Evolutionary conservation across 2,113 vertebrate species (phyloP).

Genomic region (Prunella himalayana): DNA sequence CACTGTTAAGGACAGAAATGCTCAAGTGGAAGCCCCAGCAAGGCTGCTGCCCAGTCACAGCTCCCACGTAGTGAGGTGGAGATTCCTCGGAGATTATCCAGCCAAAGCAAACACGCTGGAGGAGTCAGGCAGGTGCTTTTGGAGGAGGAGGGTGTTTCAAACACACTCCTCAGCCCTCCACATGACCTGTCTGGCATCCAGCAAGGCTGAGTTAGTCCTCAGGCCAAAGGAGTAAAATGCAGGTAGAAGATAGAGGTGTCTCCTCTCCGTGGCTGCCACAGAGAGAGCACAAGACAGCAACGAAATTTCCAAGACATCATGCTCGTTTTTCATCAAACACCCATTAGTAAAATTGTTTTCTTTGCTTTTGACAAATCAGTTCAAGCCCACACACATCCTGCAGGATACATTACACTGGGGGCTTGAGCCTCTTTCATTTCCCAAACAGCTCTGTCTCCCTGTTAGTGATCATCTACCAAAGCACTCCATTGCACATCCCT

Average conservation of each 20-base stretch:
- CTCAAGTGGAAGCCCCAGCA: neutral
- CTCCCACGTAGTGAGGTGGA: neutral
- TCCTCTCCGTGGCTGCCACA: neutral
- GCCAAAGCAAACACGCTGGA: neutral
- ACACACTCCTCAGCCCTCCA: neutral
- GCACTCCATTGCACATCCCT: neutral
- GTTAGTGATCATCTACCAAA: neutral
- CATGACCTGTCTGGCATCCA: neutral
- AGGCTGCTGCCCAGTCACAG: fast-evolving
- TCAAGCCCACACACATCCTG: neutral
- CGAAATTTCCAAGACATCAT: neutral
- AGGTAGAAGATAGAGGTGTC: neutral
- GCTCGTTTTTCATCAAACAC: neutral
- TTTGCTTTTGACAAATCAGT: neutral
- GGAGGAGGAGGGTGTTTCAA: neutral
- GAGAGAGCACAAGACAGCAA: neutral
- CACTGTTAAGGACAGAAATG: neutral
- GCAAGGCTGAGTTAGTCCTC: neutral
- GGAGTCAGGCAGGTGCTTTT: neutral
- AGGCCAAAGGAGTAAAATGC: neutral
- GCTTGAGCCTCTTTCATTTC: neutral
- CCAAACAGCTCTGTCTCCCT: neutral
- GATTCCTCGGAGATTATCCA: fast-evolving
- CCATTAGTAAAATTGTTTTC: neutral
- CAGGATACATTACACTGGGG: neutral